Base-by-base conservation (phyloP, 2,797 vertebrate genomes). In the Chiloscyllium punctatum region DNA sequence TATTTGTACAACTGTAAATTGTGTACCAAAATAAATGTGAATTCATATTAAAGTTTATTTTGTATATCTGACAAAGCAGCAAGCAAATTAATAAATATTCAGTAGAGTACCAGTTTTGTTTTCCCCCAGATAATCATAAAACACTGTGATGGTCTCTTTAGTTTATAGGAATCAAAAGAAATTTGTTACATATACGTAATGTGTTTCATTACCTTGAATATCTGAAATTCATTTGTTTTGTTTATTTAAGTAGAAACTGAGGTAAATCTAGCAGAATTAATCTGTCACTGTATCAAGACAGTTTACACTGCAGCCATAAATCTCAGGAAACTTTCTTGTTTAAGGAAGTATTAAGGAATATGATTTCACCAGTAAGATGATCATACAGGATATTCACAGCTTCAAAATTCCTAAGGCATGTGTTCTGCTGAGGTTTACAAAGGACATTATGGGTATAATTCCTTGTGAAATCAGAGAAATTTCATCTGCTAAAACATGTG, bases 41-140 rank as follows among this genome's bases (percentile, higher is more conserved):
- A 88, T 57, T 25, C 86, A 88, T 88, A 30, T 90, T 33, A 30
- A 62, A 90, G 57, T 90, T 53, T 62, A 15, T 90, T 90, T 90
- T 90, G 57, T 90, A 27, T 84, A 42, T 62, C 87, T 62, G 87
- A 90, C 87, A 53, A 62, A 62, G 87, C 87, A 90, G 25, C 30
- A 25, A 90, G 57, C 51, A 53, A 90, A 90, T 13, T n/a, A 90
- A 90, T 90, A 90, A 90, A 90, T 90, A 90, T 90, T 27, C 87
- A 33, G 53, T 62, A 90, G 53, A 62, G 30, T 88, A 90, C 30
- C 51, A 13, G 13, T 53, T 62, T 90, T 33, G 87, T 27, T 5
- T 33, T 53, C 25, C 13, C 11, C 57, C 53, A 30, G 87, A 27
- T 27, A 88, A 57, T 30, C 51, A 8, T 90, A 51, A 33, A 53